Evolutionary conservation across 2,888 invertebrate genomes (phyloP).

Genomic region (Lasioglossum villosulum): DNA sequence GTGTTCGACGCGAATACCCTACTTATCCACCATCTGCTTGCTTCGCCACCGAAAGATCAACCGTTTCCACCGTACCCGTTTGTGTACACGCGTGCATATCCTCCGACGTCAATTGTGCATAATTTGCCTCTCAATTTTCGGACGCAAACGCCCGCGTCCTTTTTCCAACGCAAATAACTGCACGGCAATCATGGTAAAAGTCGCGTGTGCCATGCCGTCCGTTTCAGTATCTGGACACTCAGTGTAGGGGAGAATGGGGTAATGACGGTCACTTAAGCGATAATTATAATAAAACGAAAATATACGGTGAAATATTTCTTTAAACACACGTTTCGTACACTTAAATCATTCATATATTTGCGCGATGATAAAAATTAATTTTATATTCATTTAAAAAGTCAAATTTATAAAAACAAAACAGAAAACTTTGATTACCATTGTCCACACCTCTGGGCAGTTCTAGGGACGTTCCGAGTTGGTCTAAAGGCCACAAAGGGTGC

Average conservation of each 20-base stretch:
- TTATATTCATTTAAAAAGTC: too few species aligned
- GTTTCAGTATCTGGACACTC: background rate
- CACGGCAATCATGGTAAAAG: slow-evolving; percentile 3
- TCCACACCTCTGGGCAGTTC: too few species aligned
- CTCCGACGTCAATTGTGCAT: slow-evolving; percentile 47
- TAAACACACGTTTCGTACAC: background rate
- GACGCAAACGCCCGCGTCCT: slow-evolving; percentile 19
- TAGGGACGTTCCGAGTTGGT: too few species aligned
- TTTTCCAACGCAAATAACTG: slow-evolving; percentile 36
- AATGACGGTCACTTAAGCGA: background rate
- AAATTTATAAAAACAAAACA: too few species aligned
- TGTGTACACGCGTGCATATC: slow-evolving; percentile 5
- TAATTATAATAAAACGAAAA: background rate
- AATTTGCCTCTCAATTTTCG: slow-evolving; percentile 51
- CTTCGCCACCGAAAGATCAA: slow-evolving; percentile 36
- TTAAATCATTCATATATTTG: background rate
- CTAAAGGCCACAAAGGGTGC: too few species aligned
- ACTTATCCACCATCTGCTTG: slow-evolving; percentile 65
- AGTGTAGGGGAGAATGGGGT: background rate
- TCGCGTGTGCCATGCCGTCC: slow-evolving; percentile 2
- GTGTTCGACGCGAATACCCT: slow-evolving; percentile 47
- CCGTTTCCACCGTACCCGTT: background rate
- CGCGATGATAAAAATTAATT: too few species aligned
- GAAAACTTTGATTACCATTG: too few species aligned
- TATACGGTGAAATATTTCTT: background rate